These are phyloP conservation scores for Polypterus bichir DNA, from an alignment of 2,113 vertebrate species.

Conservation along the genomic window DNA sequence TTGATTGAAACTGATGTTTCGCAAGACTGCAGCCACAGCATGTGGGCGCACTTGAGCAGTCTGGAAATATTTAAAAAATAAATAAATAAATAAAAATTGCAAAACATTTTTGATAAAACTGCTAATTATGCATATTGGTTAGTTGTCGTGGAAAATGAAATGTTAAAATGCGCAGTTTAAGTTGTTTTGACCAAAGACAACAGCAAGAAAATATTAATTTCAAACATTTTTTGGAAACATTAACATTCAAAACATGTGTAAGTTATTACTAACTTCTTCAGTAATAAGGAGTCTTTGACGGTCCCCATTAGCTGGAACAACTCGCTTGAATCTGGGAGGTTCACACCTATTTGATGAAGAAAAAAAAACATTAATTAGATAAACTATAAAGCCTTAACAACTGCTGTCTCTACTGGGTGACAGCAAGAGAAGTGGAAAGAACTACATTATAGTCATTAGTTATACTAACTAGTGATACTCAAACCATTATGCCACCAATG, in stretches of 20 bases:
- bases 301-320: constrained; percentile 58
- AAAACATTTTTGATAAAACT: neutral
- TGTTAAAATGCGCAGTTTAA: neutral
- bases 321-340: constrained; percentile 66
- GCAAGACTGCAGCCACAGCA: constrained; percentile 82
- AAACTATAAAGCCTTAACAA: too few relatives aligned
- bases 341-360: constrained; percentile 56
- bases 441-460: too few relatives aligned
- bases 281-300: constrained; percentile 74
- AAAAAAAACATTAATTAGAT: constrained; percentile 1
- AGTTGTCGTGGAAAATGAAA: neutral
- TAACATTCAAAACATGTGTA: too few relatives aligned
- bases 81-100: neutral
- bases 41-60: constrained; percentile 69
- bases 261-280: constrained; percentile 66
- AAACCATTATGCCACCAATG: too few relatives aligned
- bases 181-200: too few relatives aligned
- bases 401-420: too few relatives aligned
- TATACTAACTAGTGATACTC: too few relatives aligned
- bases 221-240: too few relatives aligned
- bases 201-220: too few relatives aligned
- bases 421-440: too few relatives aligned
- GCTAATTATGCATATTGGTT: neutral
- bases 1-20: constrained; percentile 76
- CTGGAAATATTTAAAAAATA: constrained; percentile 37